Evolutionary conservation across 2,888 invertebrate species (phyloP), one percentile per base, ranked within the genome.

Genomic region (Caenorhabditis virilis): DNA sequence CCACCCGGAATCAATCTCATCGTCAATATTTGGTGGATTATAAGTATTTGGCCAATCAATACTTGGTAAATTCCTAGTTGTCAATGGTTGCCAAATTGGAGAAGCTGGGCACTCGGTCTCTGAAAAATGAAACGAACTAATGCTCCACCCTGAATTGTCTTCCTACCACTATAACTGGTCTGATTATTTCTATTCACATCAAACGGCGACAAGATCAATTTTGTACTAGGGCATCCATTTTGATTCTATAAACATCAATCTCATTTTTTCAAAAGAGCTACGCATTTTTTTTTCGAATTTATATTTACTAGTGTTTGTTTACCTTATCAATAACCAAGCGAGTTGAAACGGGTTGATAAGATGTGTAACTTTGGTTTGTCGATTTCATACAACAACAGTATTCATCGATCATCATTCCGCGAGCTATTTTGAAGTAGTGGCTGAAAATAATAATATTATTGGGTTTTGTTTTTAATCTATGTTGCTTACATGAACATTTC

Each of bases 51-150:
- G 64, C 71, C 73, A 73, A 22, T 73, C 69, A 15, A 75, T 57
- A 49, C 72, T 73, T 3, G 73, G 68, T 41, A 75, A 60, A 33
- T 62, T 52, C 26, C 69, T 36, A 13, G 66, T 63, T 15, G 73
- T 72, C 22, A 75, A 36, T 13, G 75, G 75, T 36, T 75, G 73
- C 75, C 75, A 75, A 43, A 75, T 71, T 9, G 75, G 75, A 30
- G 70, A 71, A 9, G 55, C 49, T 0, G 56, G 58, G 51, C 51
- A 51, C 47, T 66, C 69, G 39, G 58, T 53, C 39, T 50, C 54
- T 61, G 51, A 35, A 49, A 38, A 38, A 11, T 38, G 6, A 15
- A n/a, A 33, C 16, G 9, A 23, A 30, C 6, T 6, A 30, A 30
- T 13, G 30, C 33, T 27, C 30, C 16, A 3, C 27, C 25, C 2